Base-by-base conservation (phyloP, 1,140 invertebrate species). In the Mesaphorura yosii region DNA sequence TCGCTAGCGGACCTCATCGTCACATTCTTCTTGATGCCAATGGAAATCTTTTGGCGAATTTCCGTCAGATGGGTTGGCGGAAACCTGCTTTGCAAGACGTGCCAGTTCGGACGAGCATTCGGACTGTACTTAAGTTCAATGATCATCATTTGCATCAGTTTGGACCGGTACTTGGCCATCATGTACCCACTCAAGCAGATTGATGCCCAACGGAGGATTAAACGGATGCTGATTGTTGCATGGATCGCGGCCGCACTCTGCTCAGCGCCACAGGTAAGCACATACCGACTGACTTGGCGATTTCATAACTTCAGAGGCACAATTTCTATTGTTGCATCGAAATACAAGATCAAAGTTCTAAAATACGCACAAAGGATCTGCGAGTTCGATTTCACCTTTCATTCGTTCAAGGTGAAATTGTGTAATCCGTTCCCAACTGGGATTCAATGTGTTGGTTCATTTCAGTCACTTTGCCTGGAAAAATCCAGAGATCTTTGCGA, bases 91-190 rank as follows among this genome's bases (percentile, higher is more conserved):
- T 89, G 86, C 66, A 83, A 85, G 65, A 65, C 82, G 19, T 76
- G 86, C 27, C 74, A 81, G 51, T 86, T 86, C 64, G 70, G 85
- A 46, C 69, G 85, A 47, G 81, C 83, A 0, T 84, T 88, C 62
- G 84, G 84, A 12, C 76, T 85, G 15, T 88, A 88, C 65, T 70
- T 87, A 0, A 84, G 82, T 1, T 86, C 83, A n/a, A 85, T 85
- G 65, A 78, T 88, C 1, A 72, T 89, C 12, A 80, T 88, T 3
- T 86, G 84, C 63, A 81, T 89, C 28, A 84, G 81, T 6, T 26
- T 88, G 19, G 56, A 62, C 31, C 34, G 60, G 12, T 83, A 82
- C 64, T 86, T 86, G 63, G 84, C 84, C 0, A 81, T 88, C 29
- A 69, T 85, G 25, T 77, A 84, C 64, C 84, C 84, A 0, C 68